Conservation (phyloP, 1,140 invertebrate genomes). For the Ceratina japonica region DNA sequence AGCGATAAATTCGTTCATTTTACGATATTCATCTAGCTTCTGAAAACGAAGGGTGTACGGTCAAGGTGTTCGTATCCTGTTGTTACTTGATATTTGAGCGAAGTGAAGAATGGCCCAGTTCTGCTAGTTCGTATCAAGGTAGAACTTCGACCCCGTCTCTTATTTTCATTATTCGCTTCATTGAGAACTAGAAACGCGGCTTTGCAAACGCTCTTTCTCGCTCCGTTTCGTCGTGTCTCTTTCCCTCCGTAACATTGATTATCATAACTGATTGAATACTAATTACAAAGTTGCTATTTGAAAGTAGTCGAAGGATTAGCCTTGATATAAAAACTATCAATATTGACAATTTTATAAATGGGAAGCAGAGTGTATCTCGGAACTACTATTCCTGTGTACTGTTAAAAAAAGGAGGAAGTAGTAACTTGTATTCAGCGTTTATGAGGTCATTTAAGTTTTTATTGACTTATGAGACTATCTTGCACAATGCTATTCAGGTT, state of each 20-base stretch:
- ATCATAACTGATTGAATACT: neutral
- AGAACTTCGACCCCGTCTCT: slow-evolving; percentile 1
- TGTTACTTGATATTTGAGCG: neutral
- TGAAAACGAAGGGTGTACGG: neutral
- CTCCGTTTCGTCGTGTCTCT: neutral
- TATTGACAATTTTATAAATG: neutral
- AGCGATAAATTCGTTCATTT: neutral
- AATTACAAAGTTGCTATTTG: too few species aligned
- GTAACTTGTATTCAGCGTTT: too few species aligned
- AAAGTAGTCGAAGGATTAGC: neutral
- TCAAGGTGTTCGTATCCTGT: neutral
- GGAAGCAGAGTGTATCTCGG: too few species aligned
- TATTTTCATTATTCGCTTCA: slow-evolving; percentile 8
- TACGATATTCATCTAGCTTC: neutral
- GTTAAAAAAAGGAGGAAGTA: too few species aligned
- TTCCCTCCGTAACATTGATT: neutral
- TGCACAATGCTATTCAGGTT: too few species aligned
- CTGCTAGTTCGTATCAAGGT: neutral
- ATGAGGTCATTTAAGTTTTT: too few species aligned
- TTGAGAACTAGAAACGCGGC: neutral
- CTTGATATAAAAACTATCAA: neutral
- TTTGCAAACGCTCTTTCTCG: neutral
- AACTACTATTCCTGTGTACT: too few species aligned
- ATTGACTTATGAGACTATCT: too few species aligned
- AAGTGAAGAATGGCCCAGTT: neutral